Evolutionary conservation across 30 jellyfish, hydroid and myxozoan genomes (phyloP), one percentile per base, ranked within the genome.

Genomic region (Turritopsis dohrnii): DNA sequence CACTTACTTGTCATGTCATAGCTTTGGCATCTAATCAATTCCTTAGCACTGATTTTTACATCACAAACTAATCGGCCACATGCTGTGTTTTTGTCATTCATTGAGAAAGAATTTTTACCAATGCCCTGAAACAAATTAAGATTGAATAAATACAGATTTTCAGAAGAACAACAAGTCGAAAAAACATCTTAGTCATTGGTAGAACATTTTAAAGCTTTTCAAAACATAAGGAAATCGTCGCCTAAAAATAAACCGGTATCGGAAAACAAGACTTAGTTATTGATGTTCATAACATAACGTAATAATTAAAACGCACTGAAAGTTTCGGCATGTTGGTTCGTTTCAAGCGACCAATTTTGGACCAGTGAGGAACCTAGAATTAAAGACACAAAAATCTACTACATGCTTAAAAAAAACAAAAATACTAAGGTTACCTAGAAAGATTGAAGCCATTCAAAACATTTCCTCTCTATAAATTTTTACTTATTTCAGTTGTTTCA

Each of bases 61-160:
- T 95, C 99, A 65, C 96, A 87, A 19, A 86, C 85, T 84, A 95
- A 83, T 52, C 99, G 80, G 22, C 99, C 99, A 79, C 99, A 94
- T 4, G 96, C 86, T 29, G 89, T 81, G 85, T 74, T 74, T 77
- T 71, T 84, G 74, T 93, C 98, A 22, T 83, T 13, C 28, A 71
- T 41, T 25, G 28, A 27, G 25, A 65, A 82, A 21, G 82, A 30
- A 9, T 80, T 66, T 73, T 82, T 82, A 21, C 83, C 83, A 26
- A 31, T 13, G 21, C 83, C 23, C 83, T 74, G 24, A 74, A 4
- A 29, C 24, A 29, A 29, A 21, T 26, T 16, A 69, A 69, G 28
- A n/a, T 8, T n/a, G 9, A 23, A 69, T n/a, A 69, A 69, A 8
- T 7, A 27, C 16, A 9, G 19, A 69, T 9, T 69, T 27, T 16